Conservation (phyloP, 2,888 invertebrate species). For the Pantelozetes paolii region DNA sequence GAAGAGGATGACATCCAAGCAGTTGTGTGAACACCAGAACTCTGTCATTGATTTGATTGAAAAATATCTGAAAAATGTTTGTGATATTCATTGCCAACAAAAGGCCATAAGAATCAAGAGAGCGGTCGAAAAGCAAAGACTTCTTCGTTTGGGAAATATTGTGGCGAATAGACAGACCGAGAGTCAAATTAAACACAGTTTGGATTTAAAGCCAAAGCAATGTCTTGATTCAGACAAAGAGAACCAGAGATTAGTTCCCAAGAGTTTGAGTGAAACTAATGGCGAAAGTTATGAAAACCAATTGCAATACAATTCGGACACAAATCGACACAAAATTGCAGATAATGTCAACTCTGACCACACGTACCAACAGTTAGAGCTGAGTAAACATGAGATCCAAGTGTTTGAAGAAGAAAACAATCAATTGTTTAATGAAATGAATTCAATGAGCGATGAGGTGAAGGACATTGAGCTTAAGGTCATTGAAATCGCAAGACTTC, state of each 20-base stretch:
- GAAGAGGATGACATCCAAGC: conserved; percentile 54
- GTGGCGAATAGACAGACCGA: neutral
- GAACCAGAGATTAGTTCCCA: neutral
- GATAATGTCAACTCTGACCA: neutral
- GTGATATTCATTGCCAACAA: conserved; percentile 80
- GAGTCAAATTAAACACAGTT: neutral
- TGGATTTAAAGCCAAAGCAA: neutral
- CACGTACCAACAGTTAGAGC: conserved; percentile 29
- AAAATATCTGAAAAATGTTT: conserved; percentile 74
- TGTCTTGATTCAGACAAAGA: conserved; percentile 20
- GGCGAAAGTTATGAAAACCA: too few species aligned
- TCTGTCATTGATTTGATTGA: conserved; percentile 70
- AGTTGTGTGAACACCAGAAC: conserved; percentile 71
- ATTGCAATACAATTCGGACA: neutral
- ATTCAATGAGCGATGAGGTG: conserved; percentile 83
- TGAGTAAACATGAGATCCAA: conserved; percentile 40
- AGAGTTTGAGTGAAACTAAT: neutral
- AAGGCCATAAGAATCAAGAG: conserved; percentile 80
- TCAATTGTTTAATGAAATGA: conserved; percentile 77
- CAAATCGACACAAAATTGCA: too few species aligned
- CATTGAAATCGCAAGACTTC: conserved; percentile 87
- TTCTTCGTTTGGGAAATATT: conserved; percentile 56
- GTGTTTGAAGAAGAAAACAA: conserved; percentile 82
- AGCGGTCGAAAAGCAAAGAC: conserved; percentile 73
- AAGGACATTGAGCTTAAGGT: conserved; percentile 68